phyloP scores from a whole-genome alignment of 2,113 vertebrate genomes.

The Sinocyclocheilus rhinocerous region DNA sequence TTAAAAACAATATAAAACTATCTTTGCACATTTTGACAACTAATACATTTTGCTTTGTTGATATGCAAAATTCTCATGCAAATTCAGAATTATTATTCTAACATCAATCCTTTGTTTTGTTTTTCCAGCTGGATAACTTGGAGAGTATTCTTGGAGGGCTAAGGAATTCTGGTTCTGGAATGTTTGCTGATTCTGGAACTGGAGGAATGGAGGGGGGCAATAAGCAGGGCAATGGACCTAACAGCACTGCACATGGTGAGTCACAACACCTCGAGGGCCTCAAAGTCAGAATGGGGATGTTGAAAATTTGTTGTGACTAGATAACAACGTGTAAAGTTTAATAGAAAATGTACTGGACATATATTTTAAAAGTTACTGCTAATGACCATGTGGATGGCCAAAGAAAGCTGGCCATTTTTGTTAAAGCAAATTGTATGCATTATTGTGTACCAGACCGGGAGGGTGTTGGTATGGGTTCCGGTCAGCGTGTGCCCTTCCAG shows the following conservation, averaged over 20 bases:
- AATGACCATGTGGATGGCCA: background rate
- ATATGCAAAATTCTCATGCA: background rate
- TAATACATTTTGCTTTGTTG: background rate
- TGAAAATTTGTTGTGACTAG: no score
- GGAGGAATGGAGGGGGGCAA: constrained; percentile 80
- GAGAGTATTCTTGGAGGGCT: constrained; percentile 92
- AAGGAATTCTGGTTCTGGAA: constrained; percentile 78
- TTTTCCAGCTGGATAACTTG: constrained; percentile 83
- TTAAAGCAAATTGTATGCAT: background rate
- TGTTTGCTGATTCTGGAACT: constrained; percentile 82
- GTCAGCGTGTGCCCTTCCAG: constrained; percentile 75
- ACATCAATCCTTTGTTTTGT: background rate
- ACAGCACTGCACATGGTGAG: constrained; percentile 75
- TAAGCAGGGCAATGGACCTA: constrained; percentile 77
- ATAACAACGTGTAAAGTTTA: background rate
- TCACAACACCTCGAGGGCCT: background rate
- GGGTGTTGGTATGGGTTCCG: constrained; percentile 70
- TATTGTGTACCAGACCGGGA: constrained; percentile 78
- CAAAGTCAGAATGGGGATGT: no score
- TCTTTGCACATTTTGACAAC: background rate
- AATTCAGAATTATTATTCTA: background rate
- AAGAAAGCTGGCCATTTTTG: background rate
- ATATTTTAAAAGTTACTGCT: background rate
- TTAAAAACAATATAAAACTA: no score
- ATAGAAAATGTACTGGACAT: background rate